Base-by-base conservation (phyloP, 2,113 vertebrate species). In the Etheostoma cragini region DNA sequence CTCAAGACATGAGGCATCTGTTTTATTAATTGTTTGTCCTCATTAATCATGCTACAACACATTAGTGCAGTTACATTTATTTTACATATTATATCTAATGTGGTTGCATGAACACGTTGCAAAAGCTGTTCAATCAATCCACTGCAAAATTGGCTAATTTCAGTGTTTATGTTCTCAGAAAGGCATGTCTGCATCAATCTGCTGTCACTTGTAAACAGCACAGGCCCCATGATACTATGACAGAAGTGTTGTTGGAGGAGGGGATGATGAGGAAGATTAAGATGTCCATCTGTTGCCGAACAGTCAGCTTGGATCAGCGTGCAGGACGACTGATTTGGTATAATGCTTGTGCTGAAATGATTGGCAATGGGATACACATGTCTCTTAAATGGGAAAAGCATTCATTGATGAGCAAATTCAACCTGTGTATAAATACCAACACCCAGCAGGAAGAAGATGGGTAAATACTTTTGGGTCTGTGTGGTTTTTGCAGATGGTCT, bases 241-340 rank as follows among this genome's bases (percentile, higher is more conserved):
- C 71, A 0, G 45, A 66, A 74, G 70, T 78, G 85, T 71, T 69
- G 76, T 35, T 76, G 74, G 82, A 63, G 80, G 89, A 86, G 61
- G 72, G 77, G 65, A 73, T 69, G 83, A 78, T 49, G 81, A 84
- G 70, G 67, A 79, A 88, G 89, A 93, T 94, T 90, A 93, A 64
- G 66, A 89, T 46, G 78, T 46, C 84, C 87, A 91, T 92, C 88
- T 92, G 89, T 73, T 89, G 65, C 72, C 52, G 61, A 66, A 50
- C 60, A 64, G 63, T 77, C 64, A 49, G 77, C 76, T 66, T 54
- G 17, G 75, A 75, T 81, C 62, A 80, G 56, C 58, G 35, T 76
- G 85, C 57, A 72, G 61, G 64, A 52, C 46, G 5, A 14, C n/a
- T 53, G 81, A 83, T 53, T 68, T 60, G 72, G 67, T 76, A 30